These are phyloP conservation scores for Benitochromis conjunctus DNA, from an alignment of 2,113 vertebrate species.

Conservation along the genomic window DNA sequence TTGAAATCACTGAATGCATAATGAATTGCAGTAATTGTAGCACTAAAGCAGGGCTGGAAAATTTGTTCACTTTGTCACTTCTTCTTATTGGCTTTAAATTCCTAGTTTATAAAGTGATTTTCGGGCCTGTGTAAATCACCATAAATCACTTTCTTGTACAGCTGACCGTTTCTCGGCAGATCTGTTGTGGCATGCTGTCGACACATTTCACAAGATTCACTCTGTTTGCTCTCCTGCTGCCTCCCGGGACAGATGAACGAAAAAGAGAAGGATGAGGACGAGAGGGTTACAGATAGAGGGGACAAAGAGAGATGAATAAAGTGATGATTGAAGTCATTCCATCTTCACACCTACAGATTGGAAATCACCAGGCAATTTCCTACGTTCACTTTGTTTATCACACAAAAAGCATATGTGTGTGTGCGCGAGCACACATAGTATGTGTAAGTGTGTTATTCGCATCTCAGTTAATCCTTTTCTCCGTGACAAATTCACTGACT, in stretches of 20 bases:
- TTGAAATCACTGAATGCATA: conserved; percentile 46
- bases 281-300: background rate
- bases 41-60: background rate
- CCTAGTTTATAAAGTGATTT: background rate
- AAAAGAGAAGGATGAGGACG: background rate
- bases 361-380: conserved; percentile 44
- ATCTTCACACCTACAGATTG: conserved; percentile 53
- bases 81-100: background rate
- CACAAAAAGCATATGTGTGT: background rate
- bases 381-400: conserved; percentile 21
- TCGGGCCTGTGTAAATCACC: background rate
- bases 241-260: conserved; percentile 8
- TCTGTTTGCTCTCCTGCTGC: background rate
- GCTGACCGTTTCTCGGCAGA: conserved; percentile 1
- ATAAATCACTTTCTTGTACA: conserved; percentile 11
- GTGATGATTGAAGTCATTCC: conserved; percentile 38
- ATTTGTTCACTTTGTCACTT: background rate
- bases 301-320: conserved; percentile 7
- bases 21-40: conserved; percentile 42
- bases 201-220: conserved; percentile 20
- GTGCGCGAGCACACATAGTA: background rate
- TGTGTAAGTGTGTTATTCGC: background rate
- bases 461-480: conserved; percentile 7
- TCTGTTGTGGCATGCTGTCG: conserved; percentile 29
- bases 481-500: conserved; percentile 21